phyloP scores from a whole-genome alignment of 1,140 invertebrate species.

The Camponotus floridanus region DNA sequence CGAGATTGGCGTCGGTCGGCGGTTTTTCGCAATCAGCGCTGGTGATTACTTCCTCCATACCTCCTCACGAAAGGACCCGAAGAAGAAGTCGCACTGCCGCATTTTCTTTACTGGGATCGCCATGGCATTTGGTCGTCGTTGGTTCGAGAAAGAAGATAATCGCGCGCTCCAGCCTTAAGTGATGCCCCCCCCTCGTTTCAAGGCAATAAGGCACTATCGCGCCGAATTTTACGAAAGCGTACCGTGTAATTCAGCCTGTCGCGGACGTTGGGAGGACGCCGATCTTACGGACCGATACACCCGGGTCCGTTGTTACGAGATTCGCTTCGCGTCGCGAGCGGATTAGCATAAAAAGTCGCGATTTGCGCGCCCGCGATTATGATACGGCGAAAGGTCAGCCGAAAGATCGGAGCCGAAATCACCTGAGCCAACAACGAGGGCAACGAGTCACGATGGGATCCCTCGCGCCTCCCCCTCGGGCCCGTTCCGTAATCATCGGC shows the following conservation, averaged over 20 bases:
- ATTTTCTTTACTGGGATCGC: constrained; percentile 59
- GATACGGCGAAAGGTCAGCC: constrained; percentile 51
- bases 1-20: constrained; percentile 42
- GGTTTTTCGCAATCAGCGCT: constrained; percentile 62
- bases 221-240: constrained; percentile 37
- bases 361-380: constrained; percentile 45
- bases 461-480: constrained; percentile 9
- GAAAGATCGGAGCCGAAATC: constrained; percentile 42
- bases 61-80: constrained; percentile 53
- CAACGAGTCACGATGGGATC: constrained; percentile 43
- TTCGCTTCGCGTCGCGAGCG: constrained; percentile 1
- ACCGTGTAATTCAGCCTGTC: constrained; percentile 38
- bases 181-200: constrained; percentile 23
- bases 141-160: constrained; percentile 47
- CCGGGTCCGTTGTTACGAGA: background rate
- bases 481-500: constrained; percentile 28
- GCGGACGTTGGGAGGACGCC: background rate
- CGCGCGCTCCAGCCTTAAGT: constrained; percentile 24
- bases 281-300: constrained; percentile 16
- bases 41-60: constrained; percentile 63
- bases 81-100: constrained; percentile 32
- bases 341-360: constrained; percentile 30
- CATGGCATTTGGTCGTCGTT: constrained; percentile 59
- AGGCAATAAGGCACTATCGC: constrained; percentile 33
- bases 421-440: constrained; percentile 39